Base-by-base conservation (phyloP, 2,113 vertebrate genomes). In the Protomyctophum bolini region DNA sequence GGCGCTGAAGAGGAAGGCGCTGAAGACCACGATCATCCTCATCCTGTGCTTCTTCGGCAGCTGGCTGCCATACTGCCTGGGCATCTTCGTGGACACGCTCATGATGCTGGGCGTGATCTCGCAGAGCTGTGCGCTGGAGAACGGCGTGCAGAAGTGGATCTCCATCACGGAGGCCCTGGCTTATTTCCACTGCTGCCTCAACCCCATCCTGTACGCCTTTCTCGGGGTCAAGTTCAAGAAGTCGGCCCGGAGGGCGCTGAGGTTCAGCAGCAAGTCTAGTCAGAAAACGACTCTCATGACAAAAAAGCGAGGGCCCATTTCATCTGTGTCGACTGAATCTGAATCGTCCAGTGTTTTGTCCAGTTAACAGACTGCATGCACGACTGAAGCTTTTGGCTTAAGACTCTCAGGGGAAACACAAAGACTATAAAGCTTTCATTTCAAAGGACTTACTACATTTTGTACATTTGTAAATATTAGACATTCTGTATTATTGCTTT, bases 201-300 rank as follows among this genome's bases (percentile, higher is more conserved):
- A 99, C 83, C 98, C 98, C 14, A 99, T 99, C 80, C 93, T 99
- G 9, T 99, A 99, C 1, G 98, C 98, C 56, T 99, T 99, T 90
- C 91, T 99, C 58, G 98, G 98, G 46, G 97, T 96, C 61, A 98
- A 94, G 76, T 99, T 99, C 91, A 99, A 96, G 89, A 97, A 93
- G 61, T 97, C 97, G 0, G 97, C 98, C 63, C 94, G 93, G 74
- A 96, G 90, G 1, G 94, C 96, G 0, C 87, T 99, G 80, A 96
- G 93, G 6, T 10, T 91, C 85, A 95, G 90, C 92, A 95, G 96
- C 88, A 94, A 93, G 51, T 98, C 97, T 4, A 97, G 97, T 81
- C 94, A 97, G 76, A 99, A 98, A 82, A 79, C 10, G 88, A 95
- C 95, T 9, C 94, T 99, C 10, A 88, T 92, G 76, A 94, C 94